phyloP scores from a whole-genome alignment of 2,113 vertebrate species.

The Verasper variegatus region DNA sequence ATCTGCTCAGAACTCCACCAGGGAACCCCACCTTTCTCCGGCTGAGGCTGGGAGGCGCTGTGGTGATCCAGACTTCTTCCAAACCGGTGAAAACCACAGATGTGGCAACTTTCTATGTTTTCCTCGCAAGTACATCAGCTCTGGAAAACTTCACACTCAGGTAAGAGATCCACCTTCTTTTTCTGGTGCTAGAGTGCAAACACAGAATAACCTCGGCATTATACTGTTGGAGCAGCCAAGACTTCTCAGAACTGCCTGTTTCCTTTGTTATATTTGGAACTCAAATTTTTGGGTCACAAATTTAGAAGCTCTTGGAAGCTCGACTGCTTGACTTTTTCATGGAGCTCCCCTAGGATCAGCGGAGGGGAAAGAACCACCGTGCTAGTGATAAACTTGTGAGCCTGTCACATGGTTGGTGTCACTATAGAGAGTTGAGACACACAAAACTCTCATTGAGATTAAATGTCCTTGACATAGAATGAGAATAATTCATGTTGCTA shows the following conservation, averaged over 20 bases:
- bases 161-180: conserved; percentile 76
- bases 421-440: no score
- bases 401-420: no score
- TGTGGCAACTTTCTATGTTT: conserved; percentile 88
- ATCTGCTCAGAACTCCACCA: conserved; percentile 81
- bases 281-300: no score
- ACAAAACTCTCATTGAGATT: no score
- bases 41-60: conserved; percentile 85
- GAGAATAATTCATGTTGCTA: no score
- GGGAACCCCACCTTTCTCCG: conserved; percentile 84
- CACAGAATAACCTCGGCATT: not conserved
- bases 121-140: conserved; percentile 84
- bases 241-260: not conserved
- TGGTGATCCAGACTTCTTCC: conserved; percentile 86
- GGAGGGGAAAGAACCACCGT: no score
- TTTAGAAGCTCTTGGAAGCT: no score
- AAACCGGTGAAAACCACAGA: conserved; percentile 86
- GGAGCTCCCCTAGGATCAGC: no score
- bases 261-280: no score
- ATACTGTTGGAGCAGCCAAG: not conserved
- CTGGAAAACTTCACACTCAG: conserved; percentile 89
- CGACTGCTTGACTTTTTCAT: no score
- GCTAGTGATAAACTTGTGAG: no score
- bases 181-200: not conserved
- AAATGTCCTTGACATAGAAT: no score